A percentile compares a stretch with the other conserved stretches of the same genome.
Conservation (phyloP, 2,888 invertebrate species). For the Deilephila porcellus region DNA sequence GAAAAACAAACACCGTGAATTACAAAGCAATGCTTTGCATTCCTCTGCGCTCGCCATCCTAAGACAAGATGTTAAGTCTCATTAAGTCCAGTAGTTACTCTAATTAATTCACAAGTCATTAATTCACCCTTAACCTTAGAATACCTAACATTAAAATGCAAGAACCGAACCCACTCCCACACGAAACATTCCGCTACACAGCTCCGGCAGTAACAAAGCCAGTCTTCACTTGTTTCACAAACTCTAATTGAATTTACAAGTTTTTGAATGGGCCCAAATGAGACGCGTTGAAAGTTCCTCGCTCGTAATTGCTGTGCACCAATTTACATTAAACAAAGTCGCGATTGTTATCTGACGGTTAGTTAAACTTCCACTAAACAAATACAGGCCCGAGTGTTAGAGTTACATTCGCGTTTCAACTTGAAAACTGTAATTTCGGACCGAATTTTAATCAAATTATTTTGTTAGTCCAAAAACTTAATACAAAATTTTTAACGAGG, state of each 20-base stretch:
- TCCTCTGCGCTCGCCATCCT: no score
- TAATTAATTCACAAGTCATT: no score
- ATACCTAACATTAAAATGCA: background rate
- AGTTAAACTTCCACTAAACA: constrained; percentile 1
- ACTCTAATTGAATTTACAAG: constrained; percentile 56
- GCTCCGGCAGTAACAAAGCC: constrained; percentile 19
- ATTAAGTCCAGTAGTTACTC: no score
- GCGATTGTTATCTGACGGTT: constrained; percentile 26
- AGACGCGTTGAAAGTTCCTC: constrained; percentile 49
- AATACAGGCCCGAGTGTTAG: background rate
- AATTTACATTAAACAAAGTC: constrained; percentile 45
- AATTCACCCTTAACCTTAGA: background rate
- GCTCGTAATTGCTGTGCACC: constrained; percentile 55
- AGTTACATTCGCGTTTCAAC: background rate
- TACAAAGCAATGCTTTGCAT: no score
- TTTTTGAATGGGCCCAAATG: constrained; percentile 61
- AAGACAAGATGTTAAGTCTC: no score
- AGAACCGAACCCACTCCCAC: background rate
- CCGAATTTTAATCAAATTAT: background rate
- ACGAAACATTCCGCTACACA: background rate
- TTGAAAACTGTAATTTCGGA: constrained; percentile 1
- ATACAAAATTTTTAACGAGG: background rate
- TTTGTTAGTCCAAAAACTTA: background rate
- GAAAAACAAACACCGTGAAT: no score
- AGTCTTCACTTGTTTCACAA: constrained; percentile 44